A percentile compares a stretch with the other conserved stretches of the same genome.
These are phyloP conservation scores for Elephantulus edwardii DNA, from an alignment of 2,113 vertebrate genomes.

Conservation along the genomic window DNA sequence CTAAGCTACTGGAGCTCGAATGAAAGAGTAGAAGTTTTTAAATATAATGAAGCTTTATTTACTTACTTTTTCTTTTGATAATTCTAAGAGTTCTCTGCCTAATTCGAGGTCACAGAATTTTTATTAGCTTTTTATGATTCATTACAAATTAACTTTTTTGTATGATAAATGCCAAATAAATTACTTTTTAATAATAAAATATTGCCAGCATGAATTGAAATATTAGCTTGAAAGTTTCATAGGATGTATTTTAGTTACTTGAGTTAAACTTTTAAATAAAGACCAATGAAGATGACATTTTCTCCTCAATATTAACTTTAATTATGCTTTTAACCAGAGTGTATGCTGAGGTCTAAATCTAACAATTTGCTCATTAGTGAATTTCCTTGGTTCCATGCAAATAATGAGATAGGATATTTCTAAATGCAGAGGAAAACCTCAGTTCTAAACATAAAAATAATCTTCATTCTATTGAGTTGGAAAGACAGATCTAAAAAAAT, in stretches of 20 bases:
- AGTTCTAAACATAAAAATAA: background rate
- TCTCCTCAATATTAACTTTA: background rate
- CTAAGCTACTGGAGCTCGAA: too few relatives aligned
- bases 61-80: too few relatives aligned
- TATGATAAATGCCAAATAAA: background rate
- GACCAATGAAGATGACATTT: background rate
- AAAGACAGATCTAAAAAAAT: background rate
- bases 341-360: background rate
- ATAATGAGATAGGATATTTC: background rate
- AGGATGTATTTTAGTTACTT: background rate
- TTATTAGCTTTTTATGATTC: background rate
- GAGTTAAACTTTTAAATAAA: background rate
- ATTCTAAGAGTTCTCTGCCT: background rate
- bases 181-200: background rate
- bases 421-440: background rate
- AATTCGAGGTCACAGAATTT: background rate
- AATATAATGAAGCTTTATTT: too few relatives aligned
- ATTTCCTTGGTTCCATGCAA: background rate
- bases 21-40: too few relatives aligned
- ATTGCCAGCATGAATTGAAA: background rate
- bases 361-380: background rate
- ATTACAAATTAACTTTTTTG: background rate
- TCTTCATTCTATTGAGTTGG: background rate
- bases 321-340: background rate
- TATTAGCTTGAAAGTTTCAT: background rate